These are phyloP conservation scores for Holotrichia oblita DNA, from an alignment of 1,140 invertebrate genomes.

Conservation along the genomic window DNA sequence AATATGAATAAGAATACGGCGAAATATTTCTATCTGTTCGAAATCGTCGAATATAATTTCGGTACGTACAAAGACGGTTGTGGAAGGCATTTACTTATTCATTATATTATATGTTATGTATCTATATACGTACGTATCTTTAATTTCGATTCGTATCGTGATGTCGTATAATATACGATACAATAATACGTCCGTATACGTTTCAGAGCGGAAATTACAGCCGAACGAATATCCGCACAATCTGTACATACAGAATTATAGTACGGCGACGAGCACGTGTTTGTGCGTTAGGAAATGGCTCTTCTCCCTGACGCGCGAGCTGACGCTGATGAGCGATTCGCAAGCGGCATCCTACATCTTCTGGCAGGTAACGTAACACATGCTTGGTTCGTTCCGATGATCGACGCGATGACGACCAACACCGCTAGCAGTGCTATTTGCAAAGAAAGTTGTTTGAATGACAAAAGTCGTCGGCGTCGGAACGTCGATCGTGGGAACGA, in stretches of 20 bases:
- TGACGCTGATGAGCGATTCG: constrained; percentile 70
- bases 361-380: constrained; percentile 66
- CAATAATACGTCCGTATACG: background rate
- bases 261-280: constrained; percentile 96
- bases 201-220: constrained; percentile 90
- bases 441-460: no score
- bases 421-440: no score
- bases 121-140: background rate
- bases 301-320: constrained; percentile 82
- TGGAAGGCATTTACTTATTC: no score
- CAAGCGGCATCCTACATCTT: constrained; percentile 80
- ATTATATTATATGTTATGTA: no score
- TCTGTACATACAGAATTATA: constrained; percentile 99
- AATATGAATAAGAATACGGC: constrained; percentile 81
- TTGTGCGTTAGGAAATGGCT: constrained; percentile 94
- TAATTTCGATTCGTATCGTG: no score
- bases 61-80: constrained; percentile 75
- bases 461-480: no score
- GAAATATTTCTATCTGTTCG: constrained; percentile 96
- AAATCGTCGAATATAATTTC: constrained; percentile 97
- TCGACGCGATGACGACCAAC: no score
- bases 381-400: constrained; percentile 50
- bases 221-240: constrained; percentile 96
- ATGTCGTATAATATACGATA: background rate
- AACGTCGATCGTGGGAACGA: no score